Conservation (phyloP, 2,888 invertebrate genomes). For the Euzophera pinguis region DNA sequence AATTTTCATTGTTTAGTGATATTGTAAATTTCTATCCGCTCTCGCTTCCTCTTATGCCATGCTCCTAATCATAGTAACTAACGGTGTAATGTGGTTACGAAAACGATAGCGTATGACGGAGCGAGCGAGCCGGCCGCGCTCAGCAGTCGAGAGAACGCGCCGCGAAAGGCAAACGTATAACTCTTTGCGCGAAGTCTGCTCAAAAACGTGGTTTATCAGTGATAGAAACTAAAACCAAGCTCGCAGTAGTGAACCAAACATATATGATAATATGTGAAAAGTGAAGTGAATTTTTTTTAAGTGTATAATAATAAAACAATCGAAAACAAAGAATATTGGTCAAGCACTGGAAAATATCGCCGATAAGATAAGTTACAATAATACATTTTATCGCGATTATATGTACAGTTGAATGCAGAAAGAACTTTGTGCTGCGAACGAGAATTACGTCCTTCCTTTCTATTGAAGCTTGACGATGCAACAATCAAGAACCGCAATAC, state of each 20-base stretch:
- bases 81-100: slow-evolving; percentile 53
- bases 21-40: slow-evolving; percentile 4
- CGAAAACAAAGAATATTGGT: slow-evolving; percentile 49
- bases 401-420: slow-evolving; percentile 43
- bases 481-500: slow-evolving; percentile 31
- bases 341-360: slow-evolving; percentile 58
- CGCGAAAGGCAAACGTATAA: slow-evolving; percentile 43
- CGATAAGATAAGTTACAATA: slow-evolving; percentile 60
- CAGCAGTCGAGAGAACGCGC: slow-evolving; percentile 41
- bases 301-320: slow-evolving; percentile 13
- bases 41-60: slow-evolving; percentile 23
- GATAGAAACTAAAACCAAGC: too few species aligned
- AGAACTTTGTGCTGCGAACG: slow-evolving; percentile 31
- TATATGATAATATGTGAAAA: slow-evolving; percentile 14
- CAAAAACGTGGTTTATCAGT: neutral
- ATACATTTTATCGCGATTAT: slow-evolving; percentile 48
- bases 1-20: too few species aligned
- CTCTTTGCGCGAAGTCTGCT: neutral
- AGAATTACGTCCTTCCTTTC: slow-evolving; percentile 59
- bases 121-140: slow-evolving; percentile 33
- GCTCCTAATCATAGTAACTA: slow-evolving; percentile 30
- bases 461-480: slow-evolving; percentile 39
- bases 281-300: slow-evolving; percentile 9
- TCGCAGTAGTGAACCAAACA: neutral
- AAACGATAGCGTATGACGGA: slow-evolving; percentile 45